Evolutionary conservation across 2,888 invertebrate genomes (phyloP).

Genomic region (Pegoplata infirma): DNA sequence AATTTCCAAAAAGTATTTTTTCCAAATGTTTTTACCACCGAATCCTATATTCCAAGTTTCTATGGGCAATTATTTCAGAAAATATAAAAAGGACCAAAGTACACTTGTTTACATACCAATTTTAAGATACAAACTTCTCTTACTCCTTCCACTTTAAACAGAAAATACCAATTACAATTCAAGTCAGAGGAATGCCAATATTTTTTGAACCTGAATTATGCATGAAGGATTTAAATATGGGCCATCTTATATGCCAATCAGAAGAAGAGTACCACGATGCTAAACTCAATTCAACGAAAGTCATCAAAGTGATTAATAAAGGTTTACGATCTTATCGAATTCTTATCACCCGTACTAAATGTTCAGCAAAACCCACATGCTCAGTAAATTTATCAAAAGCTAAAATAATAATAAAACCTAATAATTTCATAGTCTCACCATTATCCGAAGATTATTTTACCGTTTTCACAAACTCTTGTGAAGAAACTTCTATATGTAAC

Average conservation of each 20-base stretch:
- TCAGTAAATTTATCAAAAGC: constrained; percentile 47
- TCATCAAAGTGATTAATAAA: constrained; percentile 68
- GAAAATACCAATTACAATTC: constrained; percentile 70
- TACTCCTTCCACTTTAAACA: too few relatives aligned
- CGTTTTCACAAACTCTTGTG: constrained; percentile 67
- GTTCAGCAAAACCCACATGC: constrained; percentile 50
- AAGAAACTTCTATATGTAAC: constrained; percentile 61
- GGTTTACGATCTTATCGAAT: constrained; percentile 71
- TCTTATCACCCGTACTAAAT: constrained; percentile 65
- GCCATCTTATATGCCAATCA: constrained; percentile 67
- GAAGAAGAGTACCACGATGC: constrained; percentile 62
- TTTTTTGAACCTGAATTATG: constrained; percentile 70
- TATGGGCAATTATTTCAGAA: too few relatives aligned
- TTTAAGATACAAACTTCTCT: too few relatives aligned
- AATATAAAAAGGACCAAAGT: too few relatives aligned
- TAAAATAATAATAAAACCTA: constrained; percentile 68
- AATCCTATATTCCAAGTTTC: too few relatives aligned
- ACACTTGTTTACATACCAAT: too few relatives aligned
- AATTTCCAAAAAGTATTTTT: too few relatives aligned
- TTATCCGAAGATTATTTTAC: constrained; percentile 53
- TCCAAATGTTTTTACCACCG: too few relatives aligned
- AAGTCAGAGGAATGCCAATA: constrained; percentile 72
- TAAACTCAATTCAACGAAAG: constrained; percentile 61
- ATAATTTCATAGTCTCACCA: constrained; percentile 63
- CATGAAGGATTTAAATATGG: constrained; percentile 66